Conservation (phyloP, 2,797 vertebrate genomes). For the Sphenopsis melanotis region DNA sequence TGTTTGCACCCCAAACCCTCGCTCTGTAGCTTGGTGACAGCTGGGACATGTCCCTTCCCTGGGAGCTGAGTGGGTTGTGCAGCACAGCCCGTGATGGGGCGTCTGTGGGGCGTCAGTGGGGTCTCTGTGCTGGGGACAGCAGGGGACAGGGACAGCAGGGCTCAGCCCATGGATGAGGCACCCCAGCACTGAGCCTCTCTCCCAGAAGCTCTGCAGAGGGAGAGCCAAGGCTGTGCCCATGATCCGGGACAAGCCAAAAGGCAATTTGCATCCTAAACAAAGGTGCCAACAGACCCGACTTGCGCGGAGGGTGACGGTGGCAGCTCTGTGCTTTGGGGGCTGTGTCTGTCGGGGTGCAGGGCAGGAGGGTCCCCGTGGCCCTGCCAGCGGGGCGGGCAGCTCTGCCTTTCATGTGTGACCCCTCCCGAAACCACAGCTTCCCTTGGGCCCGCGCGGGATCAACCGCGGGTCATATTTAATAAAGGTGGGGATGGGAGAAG, state of each 20-base stretch:
- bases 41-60: rapidly evolving
- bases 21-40: rapidly evolving
- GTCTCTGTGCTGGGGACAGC: background rate
- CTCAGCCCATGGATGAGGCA: background rate
- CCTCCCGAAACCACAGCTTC: slow-evolving; percentile 70
- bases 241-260: rapidly evolving
- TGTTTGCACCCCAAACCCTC: rapidly evolving
- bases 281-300: rapidly evolving
- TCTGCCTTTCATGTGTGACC: slow-evolving; percentile 65
- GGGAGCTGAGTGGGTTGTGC: rapidly evolving
- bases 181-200: rapidly evolving
- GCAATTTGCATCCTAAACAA: background rate
- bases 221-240: rapidly evolving
- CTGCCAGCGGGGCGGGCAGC: slow-evolving; percentile 33
- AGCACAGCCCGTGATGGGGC: rapidly evolving
- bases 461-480: slow-evolving; percentile 82
- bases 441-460: slow-evolving; percentile 65
- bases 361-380: slow-evolving; percentile 27
- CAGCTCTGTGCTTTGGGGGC: rapidly evolving
- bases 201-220: background rate
- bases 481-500: slow-evolving; percentile 76
- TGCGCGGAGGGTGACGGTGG: rapidly evolving
- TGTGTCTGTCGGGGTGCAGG: background rate
- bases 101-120: rapidly evolving
- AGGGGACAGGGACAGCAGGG: background rate